Evolutionary conservation across 2,888 invertebrate species (phyloP).

Genomic region (Scotopteryx bipunctaria): DNA sequence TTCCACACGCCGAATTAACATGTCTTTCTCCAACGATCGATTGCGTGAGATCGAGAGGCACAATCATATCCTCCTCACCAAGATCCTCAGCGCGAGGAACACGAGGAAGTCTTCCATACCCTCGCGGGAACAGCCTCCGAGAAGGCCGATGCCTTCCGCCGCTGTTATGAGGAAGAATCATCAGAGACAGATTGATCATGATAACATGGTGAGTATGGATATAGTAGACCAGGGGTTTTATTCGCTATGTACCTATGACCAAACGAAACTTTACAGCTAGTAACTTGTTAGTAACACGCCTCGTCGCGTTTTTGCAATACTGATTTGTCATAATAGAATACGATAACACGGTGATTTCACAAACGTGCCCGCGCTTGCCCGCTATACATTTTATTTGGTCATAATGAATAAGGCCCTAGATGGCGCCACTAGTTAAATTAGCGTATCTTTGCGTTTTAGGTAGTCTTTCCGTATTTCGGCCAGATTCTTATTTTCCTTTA

Average conservation of each 20-base stretch:
- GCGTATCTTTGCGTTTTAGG: no score
- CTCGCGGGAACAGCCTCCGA: slow-evolving; percentile 43
- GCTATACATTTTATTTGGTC: no score
- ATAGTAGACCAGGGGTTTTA: neutral
- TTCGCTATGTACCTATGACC: no score
- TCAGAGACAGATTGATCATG: slow-evolving; percentile 82
- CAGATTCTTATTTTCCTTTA: no score
- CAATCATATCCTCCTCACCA: slow-evolving; percentile 82
- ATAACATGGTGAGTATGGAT: slow-evolving; percentile 81
- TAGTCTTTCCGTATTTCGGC: no score
- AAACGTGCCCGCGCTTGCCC: no score
- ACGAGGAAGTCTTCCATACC: slow-evolving; percentile 64
- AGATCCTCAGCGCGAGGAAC: slow-evolving; percentile 80
- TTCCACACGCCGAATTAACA: slow-evolving; percentile 64
- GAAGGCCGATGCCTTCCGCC: slow-evolving; percentile 64
- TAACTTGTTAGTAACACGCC: no score
- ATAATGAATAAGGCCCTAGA: no score
- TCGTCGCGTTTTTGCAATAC: no score
- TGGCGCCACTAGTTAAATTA: no score
- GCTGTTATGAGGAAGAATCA: slow-evolving; percentile 79
- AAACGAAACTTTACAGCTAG: neutral
- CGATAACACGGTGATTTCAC: no score
- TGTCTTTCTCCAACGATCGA: slow-evolving; percentile 84
- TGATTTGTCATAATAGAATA: no score
- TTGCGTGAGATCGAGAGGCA: slow-evolving; percentile 84